A percentile compares a stretch with the other conserved stretches of the same genome.
Conservation (phyloP, 2,888 invertebrate species). For the Brassicogethes aeneus region DNA sequence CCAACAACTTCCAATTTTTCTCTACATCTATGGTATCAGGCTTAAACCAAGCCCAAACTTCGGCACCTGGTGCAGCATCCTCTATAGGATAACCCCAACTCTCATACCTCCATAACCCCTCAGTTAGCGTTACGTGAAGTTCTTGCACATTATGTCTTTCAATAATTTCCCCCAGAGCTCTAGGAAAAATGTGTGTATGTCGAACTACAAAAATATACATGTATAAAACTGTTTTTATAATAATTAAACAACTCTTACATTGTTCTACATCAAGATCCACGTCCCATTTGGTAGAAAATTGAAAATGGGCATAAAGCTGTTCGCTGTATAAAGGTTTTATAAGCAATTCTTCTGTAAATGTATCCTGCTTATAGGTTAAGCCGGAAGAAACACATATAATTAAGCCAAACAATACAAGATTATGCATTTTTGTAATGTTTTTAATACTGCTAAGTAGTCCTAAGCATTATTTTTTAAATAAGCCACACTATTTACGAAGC, state of each 20-base stretch:
- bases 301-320: slow-evolving; percentile 83
- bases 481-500: no score
- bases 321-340: slow-evolving; percentile 77
- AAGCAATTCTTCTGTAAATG: slow-evolving; percentile 79
- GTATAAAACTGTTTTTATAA: slow-evolving; percentile 7
- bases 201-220: slow-evolving; percentile 48
- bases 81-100: slow-evolving; percentile 90
- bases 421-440: background rate
- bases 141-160: slow-evolving; percentile 78
- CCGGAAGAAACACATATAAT: background rate
- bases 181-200: slow-evolving; percentile 81
- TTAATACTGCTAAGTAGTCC: background rate
- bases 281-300: slow-evolving; percentile 78
- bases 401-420: background rate
- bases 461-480: background rate
- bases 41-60: slow-evolving; percentile 90
- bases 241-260: slow-evolving; percentile 44
- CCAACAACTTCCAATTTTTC: slow-evolving; percentile 77
- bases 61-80: slow-evolving; percentile 88
- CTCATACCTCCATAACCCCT: slow-evolving; percentile 89
- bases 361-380: slow-evolving; percentile 43
- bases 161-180: slow-evolving; percentile 81
- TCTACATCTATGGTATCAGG: slow-evolving; percentile 60
- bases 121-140: slow-evolving; percentile 83
- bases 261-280: slow-evolving; percentile 45